Percentiles rank a stretch among this genome's conserved stretches.
These are phyloP conservation scores for Deroplatys truncata DNA, from an alignment of 2,888 invertebrate species.

Conservation along the genomic window DNA sequence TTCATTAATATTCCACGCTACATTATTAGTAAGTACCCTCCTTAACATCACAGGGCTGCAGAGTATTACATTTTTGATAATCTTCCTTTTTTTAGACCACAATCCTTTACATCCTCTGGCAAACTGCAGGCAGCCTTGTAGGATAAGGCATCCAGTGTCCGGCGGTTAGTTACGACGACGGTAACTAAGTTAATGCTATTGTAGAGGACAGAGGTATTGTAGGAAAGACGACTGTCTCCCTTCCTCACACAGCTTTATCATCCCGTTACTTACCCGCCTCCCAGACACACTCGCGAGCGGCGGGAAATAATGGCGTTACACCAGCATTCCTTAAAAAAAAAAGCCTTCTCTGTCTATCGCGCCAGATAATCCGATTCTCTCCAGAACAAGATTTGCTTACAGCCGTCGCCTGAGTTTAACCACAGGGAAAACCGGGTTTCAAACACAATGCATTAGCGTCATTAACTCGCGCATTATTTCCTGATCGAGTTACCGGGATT, in stretches of 20 bases:
- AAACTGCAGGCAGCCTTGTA: no score
- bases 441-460: not conserved
- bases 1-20: no score
- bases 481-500: not conserved
- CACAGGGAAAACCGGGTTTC: not conserved
- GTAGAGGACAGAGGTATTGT: not conserved
- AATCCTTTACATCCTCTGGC: no score
- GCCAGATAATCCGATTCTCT: not conserved
- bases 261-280: not conserved
- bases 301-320: not conserved
- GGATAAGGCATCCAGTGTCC: not conserved
- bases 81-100: no score
- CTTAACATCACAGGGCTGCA: no score
- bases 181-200: not conserved
- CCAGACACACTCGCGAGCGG: not conserved
- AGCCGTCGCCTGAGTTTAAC: not conserved
- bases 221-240: not conserved
- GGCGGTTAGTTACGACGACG: no score
- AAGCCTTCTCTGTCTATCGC: not conserved
- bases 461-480: not conserved
- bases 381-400: not conserved
- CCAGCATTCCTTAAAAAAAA: not conserved
- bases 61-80: no score
- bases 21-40: no score
- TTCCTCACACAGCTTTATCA: not conserved